phyloP scores from a whole-genome alignment of 2,797 vertebrate genomes.

The Valencia hispanica region DNA sequence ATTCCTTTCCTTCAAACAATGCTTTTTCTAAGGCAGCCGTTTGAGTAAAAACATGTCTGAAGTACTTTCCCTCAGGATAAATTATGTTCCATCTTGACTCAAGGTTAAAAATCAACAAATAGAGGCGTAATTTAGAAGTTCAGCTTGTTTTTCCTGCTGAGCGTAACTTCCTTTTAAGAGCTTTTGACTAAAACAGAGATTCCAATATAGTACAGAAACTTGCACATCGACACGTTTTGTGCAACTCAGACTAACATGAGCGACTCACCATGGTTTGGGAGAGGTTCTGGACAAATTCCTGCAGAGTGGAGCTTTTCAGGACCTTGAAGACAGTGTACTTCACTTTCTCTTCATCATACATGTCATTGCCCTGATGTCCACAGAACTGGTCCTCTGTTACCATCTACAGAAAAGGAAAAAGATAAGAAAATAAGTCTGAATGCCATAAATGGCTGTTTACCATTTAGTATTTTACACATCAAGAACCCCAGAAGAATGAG shows the following conservation, averaged over 20 bases:
- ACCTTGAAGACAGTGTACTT: slow-evolving; percentile 99
- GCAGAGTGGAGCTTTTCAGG: slow-evolving; percentile 95
- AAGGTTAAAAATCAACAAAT: neutral
- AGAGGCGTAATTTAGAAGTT: neutral
- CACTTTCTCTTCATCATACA: slow-evolving; percentile 99
- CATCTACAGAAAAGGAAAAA: slow-evolving; percentile 80
- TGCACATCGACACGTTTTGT: neutral
- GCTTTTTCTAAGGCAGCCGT: neutral
- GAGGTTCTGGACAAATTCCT: slow-evolving; percentile 98
- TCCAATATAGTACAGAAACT: neutral
- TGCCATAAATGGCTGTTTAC: too few species aligned
- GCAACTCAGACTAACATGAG: neutral
- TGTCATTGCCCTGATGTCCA: slow-evolving; percentile 99
- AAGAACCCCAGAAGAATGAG: neutral
- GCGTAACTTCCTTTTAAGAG: neutral
- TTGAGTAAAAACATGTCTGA: neutral
- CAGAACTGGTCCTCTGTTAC: slow-evolving; percentile 99
- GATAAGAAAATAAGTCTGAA: neutral
- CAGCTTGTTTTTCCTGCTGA: neutral
- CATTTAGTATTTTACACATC: neutral
- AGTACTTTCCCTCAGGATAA: neutral
- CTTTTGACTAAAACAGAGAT: neutral
- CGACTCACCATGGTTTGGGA: slow-evolving; percentile 96
- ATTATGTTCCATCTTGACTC: neutral
- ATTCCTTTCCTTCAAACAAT: neutral